Evolutionary conservation across 2,888 invertebrate genomes (phyloP), one percentile per base, ranked within the genome.

Genomic region (Pollenia amentaria): DNA sequence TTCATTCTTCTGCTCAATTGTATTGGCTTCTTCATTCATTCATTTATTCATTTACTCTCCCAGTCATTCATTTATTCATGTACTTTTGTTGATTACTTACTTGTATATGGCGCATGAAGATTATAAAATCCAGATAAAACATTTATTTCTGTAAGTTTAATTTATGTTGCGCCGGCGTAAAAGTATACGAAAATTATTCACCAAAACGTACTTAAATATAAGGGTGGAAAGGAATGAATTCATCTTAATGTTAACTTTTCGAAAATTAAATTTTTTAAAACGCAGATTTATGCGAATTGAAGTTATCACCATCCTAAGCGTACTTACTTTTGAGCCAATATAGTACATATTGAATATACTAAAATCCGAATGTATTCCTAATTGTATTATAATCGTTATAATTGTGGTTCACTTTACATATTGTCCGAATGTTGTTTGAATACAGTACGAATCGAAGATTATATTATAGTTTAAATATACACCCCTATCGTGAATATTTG

Each of bases 91-190:
- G 62, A 76, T 72, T 78, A 57, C 29, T 72, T 78, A 57, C 29
- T 60, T 29, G n/a, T 60, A 70, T 78, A 65, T 84, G 77, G 64
- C 65, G 65, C 83, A 84, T 72, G 42, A 78, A 78, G 65, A 73
- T 65, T 57, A 60, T 65, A 51, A 40, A 72, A 65, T 67, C 48
- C 2, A 65, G 65, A 78, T 84, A 84, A 83, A 67, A 73, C 16
- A 75, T 75, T 75, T 65, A 48, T 84, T 57, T 78, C 18, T 67
- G 9, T 51, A 60, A 29, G 51, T 81, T 57, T 67, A 81, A 81
- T 83, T 86, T 83, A 72, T 80, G 62, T 82, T 85, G 78, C 60
- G 70, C 77, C 76, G 72, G 64, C 64, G 62, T 51, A 46, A 64
- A 48, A 38, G 51, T 10, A 72, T 6, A 48, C 9, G 42, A 8